Evolutionary conservation across 2,797 vertebrate genomes (phyloP), one percentile per base, ranked within the genome.

Genomic region (Meda fulgida): DNA sequence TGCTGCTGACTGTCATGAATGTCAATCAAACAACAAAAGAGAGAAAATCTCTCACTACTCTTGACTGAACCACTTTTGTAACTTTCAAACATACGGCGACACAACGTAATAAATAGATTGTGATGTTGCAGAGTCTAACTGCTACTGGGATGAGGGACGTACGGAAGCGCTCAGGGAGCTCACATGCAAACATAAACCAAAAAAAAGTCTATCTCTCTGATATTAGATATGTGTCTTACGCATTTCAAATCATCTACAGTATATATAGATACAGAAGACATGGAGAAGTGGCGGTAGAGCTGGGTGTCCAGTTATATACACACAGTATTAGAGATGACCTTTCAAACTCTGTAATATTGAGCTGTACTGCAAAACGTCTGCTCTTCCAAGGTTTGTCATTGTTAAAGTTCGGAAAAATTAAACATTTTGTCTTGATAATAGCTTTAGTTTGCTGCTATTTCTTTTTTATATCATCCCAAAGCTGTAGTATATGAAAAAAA

Each of bases 341-440:
- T n/a, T 81, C 7, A 63, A 72, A 72, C 26, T 73, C 29, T 63
- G 26, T 26, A 82, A 48, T 65, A 82, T 73, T 29, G 21, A 63
- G 80, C 13, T 60, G 8, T 46, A 73, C 69, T 63, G 29, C 51
- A 72, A 36, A 26, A 65, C 14, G 31, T 51, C 23, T 38, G 55
- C 53, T 66, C 36, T 31, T 48, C 31, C 19, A 19, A 66, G 2
- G 21, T 67, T 66, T 66, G 3, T 53, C 43, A n/a, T 23, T 36
- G 43, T 36, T 63, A 21, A 75, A 46, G 55, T 63, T 48, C 0
- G 0, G n/a, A 67, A 66, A 80, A 73, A 67, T 83, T 18, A 77
- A 77, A 65, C 46, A 40, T 53, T 77, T 84, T 77, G 82, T 84
- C 73, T 77, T 77, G 18, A 66, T 83, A 55, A 77, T 67, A 26